phyloP scores from a whole-genome alignment of 2,113 vertebrate species.

The Ictalurus punctatus region DNA sequence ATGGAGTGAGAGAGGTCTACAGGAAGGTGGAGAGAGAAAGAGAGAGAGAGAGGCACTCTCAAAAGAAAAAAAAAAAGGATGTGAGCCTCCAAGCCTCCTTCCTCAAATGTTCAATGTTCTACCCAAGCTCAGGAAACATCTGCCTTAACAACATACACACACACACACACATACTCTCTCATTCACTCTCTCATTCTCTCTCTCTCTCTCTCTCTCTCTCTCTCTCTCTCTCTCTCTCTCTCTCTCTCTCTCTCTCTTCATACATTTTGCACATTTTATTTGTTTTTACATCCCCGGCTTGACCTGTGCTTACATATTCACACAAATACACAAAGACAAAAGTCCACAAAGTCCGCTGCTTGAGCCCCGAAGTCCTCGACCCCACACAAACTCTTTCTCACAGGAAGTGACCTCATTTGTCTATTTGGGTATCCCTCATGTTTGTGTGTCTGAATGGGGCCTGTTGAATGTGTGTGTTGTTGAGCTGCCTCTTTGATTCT shows the following conservation, averaged over 20 bases:
- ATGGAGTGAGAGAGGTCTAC: background rate
- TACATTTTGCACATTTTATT: background rate
- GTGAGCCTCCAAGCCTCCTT: conserved; percentile 67
- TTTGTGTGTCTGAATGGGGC: conserved; percentile 23
- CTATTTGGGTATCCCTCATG: conserved; percentile 19
- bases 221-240: background rate
- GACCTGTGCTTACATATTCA: conserved; percentile 27
- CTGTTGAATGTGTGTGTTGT: conserved; percentile 13
- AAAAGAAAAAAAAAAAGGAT: conserved; percentile 64
- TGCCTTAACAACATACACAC: conserved; percentile 62
- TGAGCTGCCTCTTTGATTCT: background rate
- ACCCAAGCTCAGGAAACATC: conserved; percentile 73
- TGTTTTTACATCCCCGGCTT: conserved; percentile 31
- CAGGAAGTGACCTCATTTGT: conserved; percentile 66
- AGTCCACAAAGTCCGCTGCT: conserved; percentile 11
- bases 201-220: background rate
- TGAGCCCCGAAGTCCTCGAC: conserved; percentile 64
- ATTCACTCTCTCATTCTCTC: background rate
- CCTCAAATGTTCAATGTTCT: conserved; percentile 61
- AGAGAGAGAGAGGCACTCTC: background rate
- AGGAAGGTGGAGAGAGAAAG: background rate
- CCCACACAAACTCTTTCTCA: conserved; percentile 18
- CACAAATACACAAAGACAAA: conserved; percentile 27
- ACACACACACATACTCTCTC: conserved; percentile 35
- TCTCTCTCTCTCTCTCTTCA: no score